Evolutionary conservation across 2,888 invertebrate species (phyloP), one percentile per base, ranked within the genome.

Genomic region (Agapostemon virescens): DNA sequence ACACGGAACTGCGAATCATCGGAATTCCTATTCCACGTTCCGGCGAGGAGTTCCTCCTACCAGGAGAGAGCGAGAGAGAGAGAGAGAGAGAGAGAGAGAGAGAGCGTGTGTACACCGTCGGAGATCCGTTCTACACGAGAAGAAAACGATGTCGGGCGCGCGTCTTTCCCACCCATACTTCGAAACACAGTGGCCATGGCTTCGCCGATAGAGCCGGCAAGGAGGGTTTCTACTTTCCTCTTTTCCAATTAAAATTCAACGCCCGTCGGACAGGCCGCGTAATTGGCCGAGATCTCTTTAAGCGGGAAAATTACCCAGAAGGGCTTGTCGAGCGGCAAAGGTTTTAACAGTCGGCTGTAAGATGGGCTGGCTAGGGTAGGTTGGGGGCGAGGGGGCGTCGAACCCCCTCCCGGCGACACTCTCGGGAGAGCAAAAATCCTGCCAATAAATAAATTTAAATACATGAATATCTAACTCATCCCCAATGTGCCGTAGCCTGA

Each of bases 401-500:
- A 77, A 45, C 83, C 74, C 74, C 58, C 82, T 45, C 79, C 75
- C 81, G 45, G 71, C 83, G 85, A 87, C 86, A 82, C 87, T 79
- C 82, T 78, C 84, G 81, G 68, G 70, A 79, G 81, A 83, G 84
- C 89, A 89, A 90, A 91, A 91, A 91, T 90, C 90, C 90, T 88
- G 85, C 91, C 92, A 92, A 92, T 92, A 92, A 92, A 92, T 92
- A 92, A 92, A 92, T 92, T 92, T 92, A 91, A 92, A 92, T 92
- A 92, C 88, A 92, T 92, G 91, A 92, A 92, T 92, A 90, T 87
- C 90, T 90, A 90, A 90, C 85, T 88, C 85, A 79, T 69, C 81
- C 73, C 64, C 70, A 58, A 72, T 74, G 74, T 74, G 81, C 77
- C 33, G 71, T 61, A 68, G 73, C 52, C 70, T 79, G 81, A 87